Evolutionary conservation across 2,113 vertebrate genomes (phyloP), one percentile per base, ranked within the genome.

Genomic region (Hiodon tergisus): DNA sequence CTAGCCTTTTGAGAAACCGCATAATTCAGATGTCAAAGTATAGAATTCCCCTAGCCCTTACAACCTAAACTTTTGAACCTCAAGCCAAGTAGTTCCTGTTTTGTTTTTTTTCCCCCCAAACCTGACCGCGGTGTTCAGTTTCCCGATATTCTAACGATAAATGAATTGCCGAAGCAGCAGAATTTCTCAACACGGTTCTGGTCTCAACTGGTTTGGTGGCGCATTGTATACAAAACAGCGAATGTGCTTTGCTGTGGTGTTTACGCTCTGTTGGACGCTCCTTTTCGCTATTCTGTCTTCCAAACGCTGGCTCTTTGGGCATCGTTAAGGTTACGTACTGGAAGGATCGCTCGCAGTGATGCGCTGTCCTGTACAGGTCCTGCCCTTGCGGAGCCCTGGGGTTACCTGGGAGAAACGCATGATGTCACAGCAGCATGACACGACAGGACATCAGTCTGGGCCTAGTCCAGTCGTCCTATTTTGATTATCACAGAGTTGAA

Each of bases 1-100:
- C 80, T 78, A 60, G 72, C 84, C 87, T 87, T 86, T 88, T 90
- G 87, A 90, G 87, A 86, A 85, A 16, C 89, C 90, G 88, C 87
- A 90, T 91, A 90, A 91, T 91, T 90, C 86, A 90, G 78, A 66
- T 72, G 74, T 83, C 78, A 81, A 72, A 72, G 74, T 80, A 48
- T 17, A 67, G 52, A 47, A 55, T 74, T 61, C 16, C 11, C 52
- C 3, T 5, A 0, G 3, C 16, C 11, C 53, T 51, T 73, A 8
- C 31, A 10, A 73, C 11, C 54, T 7, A 9, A n/a, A 0, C n/a
- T 16, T 55, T 73, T 46, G 9, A 14, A 10, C 52, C n/a, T 4
- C 31, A 2, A 31, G 31, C 31, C 31, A 31, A 31, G 31, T 31
- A 31, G 31, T 31, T 59, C 5, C 58, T 5, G 5, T 59, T 59